Conservation (phyloP, 2,113 vertebrate genomes). For the Engystomops pustulosus region DNA sequence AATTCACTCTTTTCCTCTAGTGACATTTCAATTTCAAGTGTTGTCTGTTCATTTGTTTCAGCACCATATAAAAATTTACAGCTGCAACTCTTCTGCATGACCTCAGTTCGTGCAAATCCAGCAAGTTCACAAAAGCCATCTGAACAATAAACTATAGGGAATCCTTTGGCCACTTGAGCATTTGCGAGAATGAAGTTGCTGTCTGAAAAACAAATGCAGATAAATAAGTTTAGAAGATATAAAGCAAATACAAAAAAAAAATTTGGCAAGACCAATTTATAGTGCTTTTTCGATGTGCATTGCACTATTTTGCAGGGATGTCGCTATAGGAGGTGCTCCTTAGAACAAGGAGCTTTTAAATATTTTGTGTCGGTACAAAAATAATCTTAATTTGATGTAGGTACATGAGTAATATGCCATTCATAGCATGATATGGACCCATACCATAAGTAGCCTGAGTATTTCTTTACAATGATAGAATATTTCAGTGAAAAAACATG, state of each 20-base stretch:
- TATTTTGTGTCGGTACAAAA: too few species aligned
- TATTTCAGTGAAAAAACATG: too few species aligned
- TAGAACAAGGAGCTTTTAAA: too few species aligned
- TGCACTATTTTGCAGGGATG: too few species aligned
- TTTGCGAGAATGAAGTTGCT: slow-evolving; percentile 99
- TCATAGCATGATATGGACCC: too few species aligned
- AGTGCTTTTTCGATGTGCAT: too few species aligned
- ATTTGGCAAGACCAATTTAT: too few species aligned
- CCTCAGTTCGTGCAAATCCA: slow-evolving; percentile 92
- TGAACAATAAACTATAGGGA: slow-evolving; percentile 98
- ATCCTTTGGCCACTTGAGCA: slow-evolving; percentile 94
- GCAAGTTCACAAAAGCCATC: slow-evolving; percentile 99
- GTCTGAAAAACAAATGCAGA: slow-evolving; percentile 76
- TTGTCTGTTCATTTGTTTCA: slow-evolving; percentile 91
- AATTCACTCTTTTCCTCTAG: slow-evolving; percentile 94
- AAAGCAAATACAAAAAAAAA: slow-evolving; percentile 40
- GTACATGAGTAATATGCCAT: too few species aligned
- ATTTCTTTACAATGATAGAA: too few species aligned
- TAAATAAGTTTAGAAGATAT: background rate
- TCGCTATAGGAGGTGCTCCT: too few species aligned
- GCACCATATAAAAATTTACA: slow-evolving; percentile 94
- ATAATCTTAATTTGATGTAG: too few species aligned
- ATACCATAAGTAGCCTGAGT: too few species aligned
- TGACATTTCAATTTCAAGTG: slow-evolving; percentile 89
- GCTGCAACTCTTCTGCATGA: slow-evolving; percentile 98